Base-by-base conservation (phyloP, 2,113 vertebrate species). In the Aleadryas rufinucha region DNA sequence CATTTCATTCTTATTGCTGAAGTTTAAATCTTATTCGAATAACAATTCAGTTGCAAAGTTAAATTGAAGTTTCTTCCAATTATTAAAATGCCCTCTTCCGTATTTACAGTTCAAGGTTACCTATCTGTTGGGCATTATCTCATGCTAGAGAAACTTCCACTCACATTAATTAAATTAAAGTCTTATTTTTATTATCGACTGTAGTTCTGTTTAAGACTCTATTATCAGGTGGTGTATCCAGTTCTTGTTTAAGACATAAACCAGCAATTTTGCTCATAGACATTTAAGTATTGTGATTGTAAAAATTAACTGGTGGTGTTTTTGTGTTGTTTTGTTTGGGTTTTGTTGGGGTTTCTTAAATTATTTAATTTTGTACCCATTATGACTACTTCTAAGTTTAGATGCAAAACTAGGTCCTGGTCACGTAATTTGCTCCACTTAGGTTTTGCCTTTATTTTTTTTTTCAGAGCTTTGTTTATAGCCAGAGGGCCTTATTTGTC, bases 41-140 rank as follows among this genome's bases (percentile, higher is more conserved):
- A 93, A 90, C 37, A 96, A 89, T 23, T 77, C 9, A 2, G 83
- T 86, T 92, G 35, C 30, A 94, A 94, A 97, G 71, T 95, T 87
- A 91, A 96, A 88, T 16, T 92, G 44, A 95, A 96, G 57, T 91
- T 96, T 96, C 47, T 61, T 91, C 41, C 49, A 60, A 64, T 91
- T 91, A 52, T 78, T 82, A 79, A 49, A 87, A 91, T 84, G 16
- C 35, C 44, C 18, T 69, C 50, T 79, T 78, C 53, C 23, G 20
- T 68, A 59, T 49, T 91, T 68, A 57, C 9, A 45, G 31, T 78
- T 93, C 49, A 59, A 60, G 56, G 41, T 53, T 54, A 15, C 39
- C 17, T 60, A 19, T 68, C 11, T 87, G 6, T 47, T 75, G 33
- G 37, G 11, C 65, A 59, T 65, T 65, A 35, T 35, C 39, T 91